Evolutionary conservation across 2,888 invertebrate genomes (phyloP).

Genomic region (Acrobeloides nanus): DNA sequence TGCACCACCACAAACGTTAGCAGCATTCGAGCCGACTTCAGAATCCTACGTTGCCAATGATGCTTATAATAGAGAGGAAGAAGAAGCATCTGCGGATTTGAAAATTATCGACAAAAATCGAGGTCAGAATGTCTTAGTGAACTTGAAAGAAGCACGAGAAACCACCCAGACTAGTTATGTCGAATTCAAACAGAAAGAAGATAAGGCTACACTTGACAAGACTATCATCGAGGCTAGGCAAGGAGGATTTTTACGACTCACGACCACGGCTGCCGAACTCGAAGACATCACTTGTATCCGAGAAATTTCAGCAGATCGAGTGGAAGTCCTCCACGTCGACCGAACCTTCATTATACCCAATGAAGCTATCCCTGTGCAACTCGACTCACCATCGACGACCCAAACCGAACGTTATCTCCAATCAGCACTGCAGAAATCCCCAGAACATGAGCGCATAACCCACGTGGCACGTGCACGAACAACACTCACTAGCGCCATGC

Average conservation of each 20-base stretch:
- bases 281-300: conserved; percentile 14
- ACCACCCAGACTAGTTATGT: conserved; percentile 16
- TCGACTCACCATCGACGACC: conserved; percentile 15
- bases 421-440: conserved; percentile 11
- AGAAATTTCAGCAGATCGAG: conserved; percentile 13
- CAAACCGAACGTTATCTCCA: conserved; percentile 14
- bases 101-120: conserved; percentile 24
- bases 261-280: conserved; percentile 26
- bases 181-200: conserved; percentile 14
- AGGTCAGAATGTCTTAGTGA: conserved; percentile 16
- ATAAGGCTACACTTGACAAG: conserved; percentile 1
- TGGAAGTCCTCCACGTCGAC: conserved; percentile 14
- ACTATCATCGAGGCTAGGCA: conserved; percentile 12
- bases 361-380: conserved; percentile 13
- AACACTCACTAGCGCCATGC: not conserved
- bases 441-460: conserved; percentile 12
- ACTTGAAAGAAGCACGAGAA: conserved; percentile 30
- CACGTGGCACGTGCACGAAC: conserved; percentile 1
- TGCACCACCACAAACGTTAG: conserved; percentile 11
- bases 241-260: conserved; percentile 24
- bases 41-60: conserved; percentile 4
- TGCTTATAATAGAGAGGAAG: conserved; percentile 8
- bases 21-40: conserved; percentile 13
- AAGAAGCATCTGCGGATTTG: not conserved
- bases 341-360: conserved; percentile 27